Evolutionary conservation across 1,140 invertebrate species (phyloP), one percentile per base, ranked within the genome.

Genomic region (Idris sp.): DNA sequence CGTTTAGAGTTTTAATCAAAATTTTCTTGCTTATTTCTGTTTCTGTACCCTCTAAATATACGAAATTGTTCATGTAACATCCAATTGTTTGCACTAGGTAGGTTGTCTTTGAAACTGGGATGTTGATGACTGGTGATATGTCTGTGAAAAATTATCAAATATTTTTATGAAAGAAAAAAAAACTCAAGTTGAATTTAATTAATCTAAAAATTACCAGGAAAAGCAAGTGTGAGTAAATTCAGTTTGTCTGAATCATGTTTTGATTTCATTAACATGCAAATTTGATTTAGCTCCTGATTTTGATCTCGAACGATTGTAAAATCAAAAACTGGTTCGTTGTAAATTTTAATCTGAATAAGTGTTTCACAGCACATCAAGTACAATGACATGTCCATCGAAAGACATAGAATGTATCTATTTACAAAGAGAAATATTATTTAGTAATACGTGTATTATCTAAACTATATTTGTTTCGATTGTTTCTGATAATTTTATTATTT

Each of bases 1-100:
- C 85, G 18, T 68, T 75, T 26, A 88, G 65, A 10, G 74, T 65
- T 81, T 87, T 88, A 18, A 88, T 33, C 46, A 81, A 71, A 51
- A 88, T 77, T 28, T 79, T 80, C 5, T 82, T 74, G 16, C 77
- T 53, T 13, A 76, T 36, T 13, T 33, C 9, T 9, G 10, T 59
- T 7, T 48, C 56, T 10, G 79, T 73, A 0, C 76, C 78, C 77
- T 88, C 87, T 14, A 88, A 33, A 33, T 81, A 83, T 11, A 87
- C 53, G 16, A 87, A 74, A 44, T 81, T 74, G 40, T 85, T 84
- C 31, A 76, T 61, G 5, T 43, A 78, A 31, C 49, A 69, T 8
- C 72, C 56, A 13, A 78, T 65, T 9, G 80, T 43, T 22, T 86
- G 58, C 1, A 86, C 68, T 33, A 88, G 75, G 58, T 77, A 82